Base-by-base conservation (phyloP, 2,888 invertebrate genomes). In the Lepidocyrtinus sp. region DNA sequence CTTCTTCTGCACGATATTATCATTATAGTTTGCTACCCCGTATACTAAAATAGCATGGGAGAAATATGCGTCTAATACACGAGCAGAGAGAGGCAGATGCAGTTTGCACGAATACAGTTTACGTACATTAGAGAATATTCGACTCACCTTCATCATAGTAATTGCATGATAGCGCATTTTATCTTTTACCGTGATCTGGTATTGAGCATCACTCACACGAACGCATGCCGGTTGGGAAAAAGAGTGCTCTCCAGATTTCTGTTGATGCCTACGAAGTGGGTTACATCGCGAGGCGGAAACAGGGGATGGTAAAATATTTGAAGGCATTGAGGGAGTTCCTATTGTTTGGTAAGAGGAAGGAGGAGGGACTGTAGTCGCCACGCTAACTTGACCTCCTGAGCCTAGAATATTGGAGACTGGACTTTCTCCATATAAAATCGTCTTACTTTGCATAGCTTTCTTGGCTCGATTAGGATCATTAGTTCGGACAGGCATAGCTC, bases 81-180 rank as follows among this genome's bases (percentile, higher is more conserved):
- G n/a, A n/a, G n/a, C n/a, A n/a, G n/a, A n/a, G n/a, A n/a, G n/a
- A n/a, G n/a, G n/a, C n/a, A n/a, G n/a, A n/a, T n/a, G n/a, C n/a
- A n/a, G n/a, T n/a, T n/a, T n/a, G n/a, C n/a, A n/a, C n/a, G n/a
- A n/a, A n/a, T n/a, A n/a, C n/a, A n/a, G n/a, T n/a, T n/a, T n/a
- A n/a, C n/a, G n/a, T n/a, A n/a, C n/a, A n/a, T n/a, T n/a, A n/a
- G n/a, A n/a, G n/a, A n/a, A 15, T 22, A 24, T 19, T 73, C 15
- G 7, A 75, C 83, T 87, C 87, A 93, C 94, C 91, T 96, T 96
- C 97, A 98, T 98, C 89, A 97, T 95, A 15, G 96, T 95, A 85
- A 99, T 97, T 26, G 97, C 94, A 89, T 97, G 95, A 90, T 96
- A 99, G 88, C 95, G 93, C 93, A 96, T 96, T 89, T 94, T 95